Base-by-base conservation (phyloP, 2,888 invertebrate species). In the Dryadula phaetusa region DNA sequence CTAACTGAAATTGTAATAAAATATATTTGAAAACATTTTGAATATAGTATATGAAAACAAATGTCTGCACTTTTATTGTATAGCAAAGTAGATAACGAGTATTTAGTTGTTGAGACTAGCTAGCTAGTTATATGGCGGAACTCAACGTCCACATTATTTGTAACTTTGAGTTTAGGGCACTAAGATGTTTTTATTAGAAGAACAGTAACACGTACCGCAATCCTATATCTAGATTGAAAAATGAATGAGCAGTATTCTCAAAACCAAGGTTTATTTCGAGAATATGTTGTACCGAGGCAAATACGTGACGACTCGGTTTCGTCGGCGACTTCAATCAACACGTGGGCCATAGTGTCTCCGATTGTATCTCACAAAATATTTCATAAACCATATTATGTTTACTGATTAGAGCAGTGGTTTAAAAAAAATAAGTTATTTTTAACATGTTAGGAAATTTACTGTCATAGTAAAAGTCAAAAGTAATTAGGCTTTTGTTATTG, bases 201-300 rank as follows among this genome's bases (percentile, higher is more conserved):
- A 70, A 70, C 75, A 62, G 44, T 79, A 80, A 82, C 86, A 88
- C 89, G 87, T 89, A 86, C 86, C 83, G 82, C 80, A 85, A 82
- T 82, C 82, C 81, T 79, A 83, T 83, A 84, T 86, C 84, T 86
- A 88, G 88, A 88, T 89, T 83, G 83, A 81, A 81, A 78, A 79
- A 79, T 76, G 80, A 83, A 83, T 79, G 79, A 77, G 75, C 78
- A 76, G 79, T 76, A 78, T 85, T 86, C 85, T 82, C 78, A 77
- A 83, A 85, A 85, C 79, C 76, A 77, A 76, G 82, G 83, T 83
- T 84, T 84, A 79, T 88, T 87, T 88, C 80, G 76, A 81, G 87
- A 87, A 88, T 75, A 82, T 78, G 74, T 77, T 79, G 80, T 75
- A 74, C 77, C 74, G 52, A 54, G 66, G 63, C 58, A 62, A 64